Percentiles rank a stretch among this genome's conserved stretches.
These are phyloP conservation scores for Hippoglossus stenolepis DNA, from an alignment of 2,113 vertebrate genomes.

Conservation along the genomic window DNA sequence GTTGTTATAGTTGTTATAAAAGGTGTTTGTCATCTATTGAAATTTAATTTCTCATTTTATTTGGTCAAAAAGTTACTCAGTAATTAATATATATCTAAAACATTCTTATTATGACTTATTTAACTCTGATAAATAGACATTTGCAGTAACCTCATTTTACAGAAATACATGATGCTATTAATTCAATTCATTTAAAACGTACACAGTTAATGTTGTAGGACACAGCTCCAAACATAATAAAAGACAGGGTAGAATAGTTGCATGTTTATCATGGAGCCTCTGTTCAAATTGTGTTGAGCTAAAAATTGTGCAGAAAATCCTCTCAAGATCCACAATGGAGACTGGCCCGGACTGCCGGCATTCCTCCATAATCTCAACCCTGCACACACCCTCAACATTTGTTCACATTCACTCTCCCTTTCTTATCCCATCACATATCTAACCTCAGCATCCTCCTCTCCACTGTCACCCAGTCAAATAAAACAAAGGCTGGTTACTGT, in stretches of 20 bases:
- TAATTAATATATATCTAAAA: not conserved
- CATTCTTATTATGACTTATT: not conserved
- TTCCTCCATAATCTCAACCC: conserved; percentile 69
- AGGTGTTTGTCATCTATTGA: no score
- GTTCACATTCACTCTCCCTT: conserved; percentile 61
- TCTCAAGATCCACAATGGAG: conserved; percentile 60
- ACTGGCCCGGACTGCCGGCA: conserved; percentile 58
- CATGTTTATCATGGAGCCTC: conserved; percentile 20
- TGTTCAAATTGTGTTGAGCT: conserved; percentile 50
- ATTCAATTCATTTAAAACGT: not conserved
- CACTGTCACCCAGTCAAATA: not conserved
- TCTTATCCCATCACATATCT: conserved; percentile 35
- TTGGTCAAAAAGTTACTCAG: not conserved
- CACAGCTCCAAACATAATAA: not conserved
- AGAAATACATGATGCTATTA: no score
- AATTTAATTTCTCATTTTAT: not conserved
- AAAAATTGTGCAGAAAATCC: conserved; percentile 67
- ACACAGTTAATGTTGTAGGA: conserved; percentile 5
- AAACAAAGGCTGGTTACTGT: not conserved
- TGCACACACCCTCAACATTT: conserved; percentile 70
- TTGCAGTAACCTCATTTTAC: no score
- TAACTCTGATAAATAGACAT: no score
- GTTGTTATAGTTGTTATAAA: no score
- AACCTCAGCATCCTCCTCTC: conserved; percentile 5
- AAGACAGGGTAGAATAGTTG: not conserved